phyloP scores from a whole-genome alignment of 2,888 invertebrate genomes.

The Papilio elwesi region DNA sequence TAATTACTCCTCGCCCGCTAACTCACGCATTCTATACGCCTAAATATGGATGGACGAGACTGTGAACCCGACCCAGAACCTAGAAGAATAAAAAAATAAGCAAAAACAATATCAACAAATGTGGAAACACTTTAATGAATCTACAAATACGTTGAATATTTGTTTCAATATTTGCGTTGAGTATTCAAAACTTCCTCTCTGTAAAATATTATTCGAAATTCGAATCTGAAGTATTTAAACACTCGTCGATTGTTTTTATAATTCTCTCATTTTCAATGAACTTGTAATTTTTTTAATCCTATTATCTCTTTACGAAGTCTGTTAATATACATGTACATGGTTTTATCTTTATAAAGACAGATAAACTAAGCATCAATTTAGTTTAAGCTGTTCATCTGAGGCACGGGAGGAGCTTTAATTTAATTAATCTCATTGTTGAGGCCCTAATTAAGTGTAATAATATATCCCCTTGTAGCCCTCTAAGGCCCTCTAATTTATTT shows the following conservation, averaged over 20 bases:
- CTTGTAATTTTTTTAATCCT: constrained; percentile 1
- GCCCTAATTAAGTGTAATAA: constrained; percentile 11
- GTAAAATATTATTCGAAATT: constrained; percentile 1
- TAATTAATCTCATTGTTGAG: constrained; percentile 2
- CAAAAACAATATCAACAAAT: no score
- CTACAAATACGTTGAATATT: neutral
- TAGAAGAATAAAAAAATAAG: no score
- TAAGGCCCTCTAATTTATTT: constrained; percentile 3
- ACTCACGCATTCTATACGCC: no score
- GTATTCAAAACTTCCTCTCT: neutral
- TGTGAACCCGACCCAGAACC: no score
- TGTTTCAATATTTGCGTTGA: constrained; percentile 18
- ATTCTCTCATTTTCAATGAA: neutral
- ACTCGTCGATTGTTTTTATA: neutral
- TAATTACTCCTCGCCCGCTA: no score
- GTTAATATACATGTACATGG: no score
- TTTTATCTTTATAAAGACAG: no score
- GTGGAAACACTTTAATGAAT: neutral
- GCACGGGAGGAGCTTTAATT: neutral
- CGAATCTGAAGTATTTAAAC: constrained; percentile 10
- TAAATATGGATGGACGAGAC: no score
- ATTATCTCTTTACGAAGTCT: neutral
- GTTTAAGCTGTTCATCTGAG: neutral
- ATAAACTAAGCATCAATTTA: neutral
- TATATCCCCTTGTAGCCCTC: neutral